phyloP scores from a whole-genome alignment of 1,140 invertebrate species.

The Bombus cullumanus region DNA sequence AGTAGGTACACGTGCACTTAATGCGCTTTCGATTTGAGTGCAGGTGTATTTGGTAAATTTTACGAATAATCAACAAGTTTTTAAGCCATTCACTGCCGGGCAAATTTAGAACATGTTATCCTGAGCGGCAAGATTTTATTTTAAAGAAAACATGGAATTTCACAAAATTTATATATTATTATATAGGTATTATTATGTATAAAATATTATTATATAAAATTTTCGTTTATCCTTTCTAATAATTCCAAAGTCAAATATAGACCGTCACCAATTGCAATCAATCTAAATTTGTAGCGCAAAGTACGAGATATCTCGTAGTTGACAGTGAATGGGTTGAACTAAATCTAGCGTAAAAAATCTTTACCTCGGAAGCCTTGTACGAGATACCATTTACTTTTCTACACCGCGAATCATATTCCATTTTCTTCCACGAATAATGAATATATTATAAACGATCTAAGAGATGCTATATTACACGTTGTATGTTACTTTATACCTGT shows the following conservation, averaged over 20 bases:
- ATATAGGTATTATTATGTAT: too few relatives aligned
- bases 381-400: background rate
- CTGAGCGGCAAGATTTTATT: too few relatives aligned
- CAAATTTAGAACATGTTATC: too few relatives aligned
- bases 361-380: background rate
- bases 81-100: too few relatives aligned
- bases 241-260: too few relatives aligned
- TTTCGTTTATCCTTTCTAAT: too few relatives aligned
- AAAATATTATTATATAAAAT: too few relatives aligned
- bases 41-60: background rate
- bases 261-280: too few relatives aligned
- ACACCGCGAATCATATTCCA: background rate
- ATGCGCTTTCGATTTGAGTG: background rate
- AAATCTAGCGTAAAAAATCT: background rate
- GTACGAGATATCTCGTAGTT: too few relatives aligned
- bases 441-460: background rate
- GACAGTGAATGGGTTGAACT: background rate
- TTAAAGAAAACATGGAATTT: too few relatives aligned
- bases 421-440: background rate
- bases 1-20: background rate
- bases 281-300: too few relatives aligned
- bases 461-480: background rate
- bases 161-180: too few relatives aligned
- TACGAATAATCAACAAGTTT: background rate
- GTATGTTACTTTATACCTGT: constrained; percentile 17